Conservation (phyloP, 2,113 vertebrate genomes). For the Sclerurus mexicanus region DNA sequence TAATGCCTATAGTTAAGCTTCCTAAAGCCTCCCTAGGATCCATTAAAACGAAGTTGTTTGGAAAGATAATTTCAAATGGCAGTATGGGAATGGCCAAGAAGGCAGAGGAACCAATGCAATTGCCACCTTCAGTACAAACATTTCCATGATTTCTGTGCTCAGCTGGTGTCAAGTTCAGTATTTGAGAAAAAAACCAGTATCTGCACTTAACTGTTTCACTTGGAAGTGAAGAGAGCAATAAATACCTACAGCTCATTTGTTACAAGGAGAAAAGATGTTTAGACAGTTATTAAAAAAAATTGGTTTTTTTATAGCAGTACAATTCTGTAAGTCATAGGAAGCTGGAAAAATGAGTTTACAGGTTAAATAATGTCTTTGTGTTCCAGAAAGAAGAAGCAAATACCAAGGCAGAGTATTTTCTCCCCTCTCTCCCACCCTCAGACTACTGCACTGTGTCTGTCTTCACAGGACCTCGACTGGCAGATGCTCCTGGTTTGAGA, state of each 20-base stretch:
- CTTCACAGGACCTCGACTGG: not conserved
- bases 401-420: not conserved
- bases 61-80: not conserved
- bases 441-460: not conserved
- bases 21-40: not conserved
- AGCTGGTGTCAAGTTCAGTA: not conserved
- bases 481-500: conserved; percentile 69
- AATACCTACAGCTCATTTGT: not conserved
- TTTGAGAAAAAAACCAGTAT: not conserved
- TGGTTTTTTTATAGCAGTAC: not conserved
- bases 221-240: not conserved
- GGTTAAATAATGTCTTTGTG: not conserved
- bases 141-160: not conserved
- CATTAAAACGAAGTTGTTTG: not conserved
- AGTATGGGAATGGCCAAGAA: not conserved
- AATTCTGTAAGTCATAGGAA: not conserved
- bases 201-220: not conserved
- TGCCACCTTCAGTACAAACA: not conserved
- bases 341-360: not conserved
- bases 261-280: not conserved
- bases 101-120: rapidly evolving
- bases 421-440: not conserved
- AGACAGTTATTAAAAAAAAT: not conserved
- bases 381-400: not conserved
- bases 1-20: not conserved